phyloP scores from a whole-genome alignment of 1,140 invertebrate genomes.

The Oncopodura yosiiana region DNA sequence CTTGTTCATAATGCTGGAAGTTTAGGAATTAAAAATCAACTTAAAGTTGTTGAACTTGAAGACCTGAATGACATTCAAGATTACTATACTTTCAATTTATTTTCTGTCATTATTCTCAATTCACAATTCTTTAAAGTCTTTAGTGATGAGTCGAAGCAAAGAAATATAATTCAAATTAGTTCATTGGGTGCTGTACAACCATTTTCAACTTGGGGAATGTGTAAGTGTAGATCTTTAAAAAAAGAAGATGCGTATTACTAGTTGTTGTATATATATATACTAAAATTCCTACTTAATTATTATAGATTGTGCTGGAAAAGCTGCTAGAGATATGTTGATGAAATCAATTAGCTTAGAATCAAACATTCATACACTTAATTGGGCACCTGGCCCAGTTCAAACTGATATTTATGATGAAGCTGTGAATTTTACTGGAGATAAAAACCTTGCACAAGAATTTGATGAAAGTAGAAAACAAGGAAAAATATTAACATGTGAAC shows the following conservation, averaged over 20 bases:
- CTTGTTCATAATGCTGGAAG: conserved; percentile 86
- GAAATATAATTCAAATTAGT: conserved; percentile 72
- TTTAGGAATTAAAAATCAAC: conserved; percentile 60
- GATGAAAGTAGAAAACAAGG: conserved; percentile 47
- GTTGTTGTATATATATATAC: too few species aligned
- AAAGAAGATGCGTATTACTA: too few species aligned
- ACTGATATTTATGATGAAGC: conserved; percentile 77
- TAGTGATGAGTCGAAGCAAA: conserved; percentile 41
- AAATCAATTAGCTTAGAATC: conserved; percentile 71
- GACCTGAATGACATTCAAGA: conserved; percentile 51
- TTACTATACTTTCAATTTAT: conserved; percentile 70
- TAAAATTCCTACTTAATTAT: conserved; percentile 67
- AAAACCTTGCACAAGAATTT: conserved; percentile 52
- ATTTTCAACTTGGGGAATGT: conserved; percentile 43
- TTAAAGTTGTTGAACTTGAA: conserved; percentile 47
- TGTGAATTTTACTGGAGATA: conserved; percentile 49
- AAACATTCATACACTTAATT: conserved; percentile 68
- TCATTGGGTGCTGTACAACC: conserved; percentile 70
- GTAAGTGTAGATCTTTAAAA: too few species aligned
- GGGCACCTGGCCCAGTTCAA: conserved; percentile 84
- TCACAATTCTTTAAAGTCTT: conserved; percentile 57
- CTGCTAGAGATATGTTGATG: conserved; percentile 86
- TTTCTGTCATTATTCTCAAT: conserved; percentile 66
- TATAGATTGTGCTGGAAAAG: conserved; percentile 80
- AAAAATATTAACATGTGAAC: conserved; percentile 59